Evolutionary conservation across 2,797 vertebrate genomes (phyloP).

Genomic region (Amblyraja radiata): DNA sequence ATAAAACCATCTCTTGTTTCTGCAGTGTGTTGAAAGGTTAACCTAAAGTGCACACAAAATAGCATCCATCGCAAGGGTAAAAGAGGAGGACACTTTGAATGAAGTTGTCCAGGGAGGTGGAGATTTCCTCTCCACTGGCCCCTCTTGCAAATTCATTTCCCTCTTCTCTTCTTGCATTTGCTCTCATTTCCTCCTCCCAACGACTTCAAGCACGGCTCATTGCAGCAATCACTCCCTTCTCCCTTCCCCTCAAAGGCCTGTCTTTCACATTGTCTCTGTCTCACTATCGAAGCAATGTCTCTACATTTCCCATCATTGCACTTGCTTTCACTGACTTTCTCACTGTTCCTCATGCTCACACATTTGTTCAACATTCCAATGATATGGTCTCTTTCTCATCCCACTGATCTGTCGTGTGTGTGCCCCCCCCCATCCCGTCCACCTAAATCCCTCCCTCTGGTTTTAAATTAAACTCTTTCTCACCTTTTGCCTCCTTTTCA

Average conservation of each 20-base stretch:
- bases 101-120: neutral
- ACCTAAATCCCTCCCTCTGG: neutral
- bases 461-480: too few relatives aligned
- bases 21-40: neutral
- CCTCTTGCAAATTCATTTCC: neutral
- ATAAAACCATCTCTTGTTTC: constrained; percentile 9
- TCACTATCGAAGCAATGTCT: neutral
- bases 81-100: neutral
- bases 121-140: too few relatives aligned
- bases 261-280: neutral
- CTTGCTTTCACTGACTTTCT: neutral
- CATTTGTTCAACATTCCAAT: neutral
- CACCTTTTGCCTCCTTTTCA: too few relatives aligned
- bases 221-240: too few relatives aligned
- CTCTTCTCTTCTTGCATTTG: neutral
- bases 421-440: neutral
- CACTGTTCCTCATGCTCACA: neutral
- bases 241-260: too few relatives aligned
- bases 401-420: too few relatives aligned
- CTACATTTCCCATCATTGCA: neutral
- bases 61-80: neutral
- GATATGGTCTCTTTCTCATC: neutral
- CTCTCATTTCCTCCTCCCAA: neutral
- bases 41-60: neutral
- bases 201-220: neutral